Base-by-base conservation (phyloP, 2,888 invertebrate species). In the Esperia sulphurella region DNA sequence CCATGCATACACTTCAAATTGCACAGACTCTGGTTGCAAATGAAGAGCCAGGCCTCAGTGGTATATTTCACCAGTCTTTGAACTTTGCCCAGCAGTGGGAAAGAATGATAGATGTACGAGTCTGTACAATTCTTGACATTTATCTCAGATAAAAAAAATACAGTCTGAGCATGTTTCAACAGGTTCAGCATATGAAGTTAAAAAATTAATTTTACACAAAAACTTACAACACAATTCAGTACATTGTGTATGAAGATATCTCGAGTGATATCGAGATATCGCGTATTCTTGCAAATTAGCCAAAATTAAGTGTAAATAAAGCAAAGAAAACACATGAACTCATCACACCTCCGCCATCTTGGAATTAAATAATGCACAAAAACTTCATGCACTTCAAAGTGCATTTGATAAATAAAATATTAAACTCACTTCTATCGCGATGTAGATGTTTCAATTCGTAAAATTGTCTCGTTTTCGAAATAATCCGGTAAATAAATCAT, bases 311-410 rank as follows among this genome's bases (percentile, higher is more conserved):
- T 10, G 14, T 8, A 45, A 39, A 30, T 45, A 45, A 43, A 28
- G 29, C 30, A 47, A 43, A 72, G 61, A 69, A 68, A 67, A 59
- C 58, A 59, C 54, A 53, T 54, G 61, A 59, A 60, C 57, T 35
- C 49, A 7, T 54, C n/a, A 8, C 21, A 49, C 62, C n/a, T 74
- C 78, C 76, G 87, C 87, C 87, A 87, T 87, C 71, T 87, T 87
- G 84, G 38, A 67, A 59, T 58, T 52, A 41, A 35, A 51, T 9
- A 47, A 58, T 58, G 55, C 55, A 58, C 52, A 50, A 43, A 56
- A 57, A n/a, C 54, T 48, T 49, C 57, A 58, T 59, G 56, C 58
- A 58, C 46, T 58, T n/a, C 8, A 44, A 45, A 3, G 31, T 35
- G 49, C 46, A 44, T 52, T 41, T 48, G 43, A 35, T 45, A 45